phyloP scores from a whole-genome alignment of 2,888 invertebrate species.

The Troilus luridus region DNA sequence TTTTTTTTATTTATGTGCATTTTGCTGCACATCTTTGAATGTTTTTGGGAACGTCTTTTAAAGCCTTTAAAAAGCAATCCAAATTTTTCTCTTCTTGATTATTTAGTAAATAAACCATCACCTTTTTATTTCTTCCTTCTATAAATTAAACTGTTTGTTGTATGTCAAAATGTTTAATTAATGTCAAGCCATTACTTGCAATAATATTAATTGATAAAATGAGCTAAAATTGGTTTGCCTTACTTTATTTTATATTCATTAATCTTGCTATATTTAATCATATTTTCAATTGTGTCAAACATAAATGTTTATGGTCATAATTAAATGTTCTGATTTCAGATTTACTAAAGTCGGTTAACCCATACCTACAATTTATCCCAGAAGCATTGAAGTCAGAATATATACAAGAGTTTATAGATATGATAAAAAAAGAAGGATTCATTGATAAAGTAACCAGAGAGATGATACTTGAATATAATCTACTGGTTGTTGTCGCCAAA shows the following conservation, averaged over 20 bases:
- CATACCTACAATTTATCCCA: not conserved
- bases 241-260: not conserved
- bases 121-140: not conserved
- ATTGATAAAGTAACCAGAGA: not conserved
- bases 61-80: not conserved
- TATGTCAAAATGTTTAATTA: too few relatives aligned
- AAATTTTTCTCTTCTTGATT: not conserved
- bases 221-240: not conserved
- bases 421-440: not conserved
- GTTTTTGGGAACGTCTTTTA: too few relatives aligned
- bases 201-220: not conserved
- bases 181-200: too few relatives aligned
- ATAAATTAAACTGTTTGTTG: too few relatives aligned
- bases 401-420: not conserved
- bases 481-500: not conserved
- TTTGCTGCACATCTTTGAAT: too few relatives aligned
- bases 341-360: not conserved
- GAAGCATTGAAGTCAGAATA: not conserved
- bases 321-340: not conserved
- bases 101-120: not conserved
- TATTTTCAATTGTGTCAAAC: not conserved
- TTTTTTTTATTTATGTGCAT: too few relatives aligned
- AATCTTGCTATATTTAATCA: not conserved
- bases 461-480: not conserved
- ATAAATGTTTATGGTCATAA: not conserved